Percentiles rank a stretch among this genome's conserved stretches.
phyloP scores from a whole-genome alignment of 2,113 vertebrate genomes.

The Condylura cristata region DNA sequence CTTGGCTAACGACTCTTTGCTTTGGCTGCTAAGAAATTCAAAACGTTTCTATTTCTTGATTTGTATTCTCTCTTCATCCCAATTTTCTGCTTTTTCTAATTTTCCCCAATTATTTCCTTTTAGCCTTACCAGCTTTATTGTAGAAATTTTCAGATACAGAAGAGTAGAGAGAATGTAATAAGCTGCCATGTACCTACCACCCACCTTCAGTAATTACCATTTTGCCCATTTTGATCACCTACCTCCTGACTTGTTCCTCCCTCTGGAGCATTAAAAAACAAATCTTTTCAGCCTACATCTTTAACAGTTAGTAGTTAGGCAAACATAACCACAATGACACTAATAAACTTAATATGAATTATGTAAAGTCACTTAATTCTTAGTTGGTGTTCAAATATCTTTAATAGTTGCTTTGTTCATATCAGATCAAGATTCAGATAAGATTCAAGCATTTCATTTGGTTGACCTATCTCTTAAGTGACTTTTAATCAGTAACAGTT shows the following conservation, averaged over 20 bases:
- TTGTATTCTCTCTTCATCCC: constrained; percentile 10
- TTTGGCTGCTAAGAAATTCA: constrained; percentile 7
- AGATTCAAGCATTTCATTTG: not conserved
- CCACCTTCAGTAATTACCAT: constrained; percentile 11
- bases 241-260: not conserved
- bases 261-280: not conserved
- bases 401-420: constrained; percentile 2
- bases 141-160: not conserved
- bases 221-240: not conserved
- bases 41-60: not conserved
- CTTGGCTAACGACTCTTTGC: not conserved
- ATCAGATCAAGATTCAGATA: constrained; percentile 3
- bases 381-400: not conserved
- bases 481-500: constrained; percentile 3
- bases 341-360: constrained; percentile 15
- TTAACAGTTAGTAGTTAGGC: not conserved
- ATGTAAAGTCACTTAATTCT: not conserved
- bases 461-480: not conserved
- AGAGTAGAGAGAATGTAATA: constrained; percentile 18
- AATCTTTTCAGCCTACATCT: constrained; percentile 36
- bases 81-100: not conserved
- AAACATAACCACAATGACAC: not conserved
- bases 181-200: not conserved
- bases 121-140: not conserved
- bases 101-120: not conserved